Evolutionary conservation across 53 echinoderm and acorn worm species (phyloP), one percentile per base, ranked within the genome.

Genomic region (Antedon mediterranea): DNA sequence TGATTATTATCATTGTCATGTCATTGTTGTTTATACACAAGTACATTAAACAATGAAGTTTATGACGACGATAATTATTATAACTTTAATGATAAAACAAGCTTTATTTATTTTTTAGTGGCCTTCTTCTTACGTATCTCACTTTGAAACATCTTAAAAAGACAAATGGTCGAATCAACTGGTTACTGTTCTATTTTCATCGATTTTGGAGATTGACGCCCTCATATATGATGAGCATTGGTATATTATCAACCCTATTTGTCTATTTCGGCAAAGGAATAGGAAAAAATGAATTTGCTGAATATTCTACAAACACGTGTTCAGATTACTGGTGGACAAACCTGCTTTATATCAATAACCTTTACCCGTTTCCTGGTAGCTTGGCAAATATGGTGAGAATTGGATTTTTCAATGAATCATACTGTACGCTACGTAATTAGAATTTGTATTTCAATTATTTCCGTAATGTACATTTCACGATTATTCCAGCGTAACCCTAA

Each of bases 141-240:
- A 89, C 94, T 0, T 73, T 93, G 20, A 80, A 74, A 32, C 89
- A 91, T 13, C 80, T 93, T 3, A 74, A 37, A 29, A 84, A 86
- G 33, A 74, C 80, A 5, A 76, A 81, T 9, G 89, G 90, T 5
- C 82, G 78, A 42, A 34, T 89, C 33, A 90, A 86, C 28, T 93
- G 94, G 94, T 43, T 74, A 11, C 43, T 93, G 23, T 93, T 90
- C 78, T 82, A 84, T 20, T 90, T 93, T 76, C 93, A 93, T 84
- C 93, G 93, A 13, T 93, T 86, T 75, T 93, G 94, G 90, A 85
- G 93, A 0, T 81, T 93, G 23, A 93, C 93, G 30, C 93, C 93
- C 18, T 71, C 80, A 0, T 89, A 89, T 30, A 85, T 93, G 81
- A 32, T 89, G 0, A 71, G 76, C 30, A 31, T 93, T 32, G 84